These are phyloP conservation scores for Trichoplusia ni DNA, from an alignment of 1,140 invertebrate genomes.

Conservation along the genomic window DNA sequence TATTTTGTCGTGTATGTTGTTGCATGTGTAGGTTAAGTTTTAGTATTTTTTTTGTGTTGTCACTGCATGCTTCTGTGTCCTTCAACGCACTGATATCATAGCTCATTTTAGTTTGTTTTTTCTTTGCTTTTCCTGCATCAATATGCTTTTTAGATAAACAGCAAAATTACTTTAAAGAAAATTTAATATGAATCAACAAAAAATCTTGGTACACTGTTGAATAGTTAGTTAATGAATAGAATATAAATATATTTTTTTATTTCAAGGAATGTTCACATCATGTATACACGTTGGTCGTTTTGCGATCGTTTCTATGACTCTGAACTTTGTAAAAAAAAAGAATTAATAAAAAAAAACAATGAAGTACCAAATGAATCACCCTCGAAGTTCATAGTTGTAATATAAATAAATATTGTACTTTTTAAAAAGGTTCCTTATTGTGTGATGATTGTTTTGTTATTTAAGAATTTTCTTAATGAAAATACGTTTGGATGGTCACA, in stretches of 20 bases:
- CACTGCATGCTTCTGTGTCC: conserved; percentile 71
- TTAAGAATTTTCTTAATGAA: conserved; percentile 52
- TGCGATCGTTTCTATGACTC: conserved; percentile 41
- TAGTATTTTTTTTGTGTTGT: conserved; percentile 40
- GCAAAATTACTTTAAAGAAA: conserved; percentile 60
- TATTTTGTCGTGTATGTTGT: conserved; percentile 39
- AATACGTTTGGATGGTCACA: conserved; percentile 53
- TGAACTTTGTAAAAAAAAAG: conserved; percentile 42
- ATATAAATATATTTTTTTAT: conserved; percentile 56
- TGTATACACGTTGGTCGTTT: conserved; percentile 49
- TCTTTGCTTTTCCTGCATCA: conserved; percentile 57
- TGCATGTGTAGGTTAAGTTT: conserved; percentile 37
- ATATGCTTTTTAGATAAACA: conserved; percentile 63
- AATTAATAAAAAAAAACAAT: neutral
- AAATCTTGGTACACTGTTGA: conserved; percentile 75
- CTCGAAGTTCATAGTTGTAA: conserved; percentile 40
- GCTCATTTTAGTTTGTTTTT: conserved; percentile 49
- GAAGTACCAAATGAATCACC: neutral
- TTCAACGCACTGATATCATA: conserved; percentile 77
- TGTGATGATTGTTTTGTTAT: conserved; percentile 74
- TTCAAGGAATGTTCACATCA: conserved; percentile 59
- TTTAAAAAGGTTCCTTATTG: conserved; percentile 66
- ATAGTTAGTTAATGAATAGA: conserved; percentile 67
- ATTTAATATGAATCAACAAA: conserved; percentile 41
- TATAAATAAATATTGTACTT: conserved; percentile 74